phyloP scores from a whole-genome alignment of 2,797 vertebrate genomes.

The Chiloscyllium punctatum region DNA sequence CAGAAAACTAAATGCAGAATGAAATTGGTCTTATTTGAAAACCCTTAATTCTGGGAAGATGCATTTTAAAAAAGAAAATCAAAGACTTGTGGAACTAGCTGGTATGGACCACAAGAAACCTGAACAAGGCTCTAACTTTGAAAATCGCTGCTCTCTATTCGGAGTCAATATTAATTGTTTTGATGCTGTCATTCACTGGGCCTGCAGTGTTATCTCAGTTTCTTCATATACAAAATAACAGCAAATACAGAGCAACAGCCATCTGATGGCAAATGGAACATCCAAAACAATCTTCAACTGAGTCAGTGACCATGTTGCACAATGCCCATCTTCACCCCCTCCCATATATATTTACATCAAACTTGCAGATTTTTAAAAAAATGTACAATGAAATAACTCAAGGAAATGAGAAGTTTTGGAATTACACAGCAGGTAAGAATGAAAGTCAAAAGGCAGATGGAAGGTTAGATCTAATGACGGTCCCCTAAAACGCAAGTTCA shows the following conservation, averaged over 20 bases:
- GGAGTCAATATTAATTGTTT: not conserved
- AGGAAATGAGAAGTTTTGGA: not conserved
- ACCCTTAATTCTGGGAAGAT: not conserved
- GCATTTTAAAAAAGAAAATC: not conserved
- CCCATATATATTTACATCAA: slow-evolving; percentile 1
- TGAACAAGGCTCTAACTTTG: not conserved
- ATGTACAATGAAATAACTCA: not conserved
- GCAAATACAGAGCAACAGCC: not conserved
- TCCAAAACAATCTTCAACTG: not conserved
- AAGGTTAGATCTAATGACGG: not conserved
- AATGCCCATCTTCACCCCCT: not conserved
- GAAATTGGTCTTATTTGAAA: not conserved
- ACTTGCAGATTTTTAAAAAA: not conserved
- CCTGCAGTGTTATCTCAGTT: not conserved
- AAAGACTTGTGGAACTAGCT: not conserved
- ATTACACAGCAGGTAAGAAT: not conserved
- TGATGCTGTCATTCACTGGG: not conserved
- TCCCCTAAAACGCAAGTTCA: not conserved
- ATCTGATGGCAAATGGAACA: not conserved
- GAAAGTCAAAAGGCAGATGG: not conserved
- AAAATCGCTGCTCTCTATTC: not conserved
- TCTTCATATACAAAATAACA: not conserved
- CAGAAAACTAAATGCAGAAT: not conserved
- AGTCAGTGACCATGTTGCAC: not conserved
- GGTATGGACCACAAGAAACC: not conserved